Conservation (phyloP, 2,113 vertebrate species). For the Hippocampus mohnikei region DNA sequence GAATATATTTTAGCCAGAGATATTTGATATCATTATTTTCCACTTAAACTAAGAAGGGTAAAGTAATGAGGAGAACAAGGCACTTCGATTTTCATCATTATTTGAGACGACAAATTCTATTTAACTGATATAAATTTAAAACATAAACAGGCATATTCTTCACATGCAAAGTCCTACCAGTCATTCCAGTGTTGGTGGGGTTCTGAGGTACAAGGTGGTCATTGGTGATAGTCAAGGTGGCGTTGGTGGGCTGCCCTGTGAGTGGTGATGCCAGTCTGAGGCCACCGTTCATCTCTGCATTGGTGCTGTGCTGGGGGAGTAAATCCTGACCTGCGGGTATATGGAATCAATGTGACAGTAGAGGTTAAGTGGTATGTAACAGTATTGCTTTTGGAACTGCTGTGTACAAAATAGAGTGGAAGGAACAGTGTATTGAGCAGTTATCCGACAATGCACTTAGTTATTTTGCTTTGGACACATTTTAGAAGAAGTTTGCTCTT, state of each 20-base stretch:
- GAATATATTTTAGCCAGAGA: neutral
- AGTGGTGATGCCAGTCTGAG: constrained; percentile 75
- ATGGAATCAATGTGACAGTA: neutral
- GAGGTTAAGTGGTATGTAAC: neutral
- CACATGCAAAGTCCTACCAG: constrained; percentile 10
- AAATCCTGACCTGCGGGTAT: constrained; percentile 79
- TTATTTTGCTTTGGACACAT: neutral
- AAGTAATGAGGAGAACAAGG: neutral
- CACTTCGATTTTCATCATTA: neutral
- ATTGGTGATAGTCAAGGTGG: constrained; percentile 78
- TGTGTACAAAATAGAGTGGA: neutral
- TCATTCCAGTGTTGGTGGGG: constrained; percentile 59
- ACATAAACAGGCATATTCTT: neutral
- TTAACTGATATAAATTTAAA: neutral
- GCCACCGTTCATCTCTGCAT: constrained; percentile 73
- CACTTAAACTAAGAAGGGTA: constrained; percentile 33
- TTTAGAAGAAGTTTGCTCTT: neutral
- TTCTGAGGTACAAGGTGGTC: constrained; percentile 84
- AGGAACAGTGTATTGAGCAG: neutral
- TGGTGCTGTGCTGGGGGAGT: constrained; percentile 73
- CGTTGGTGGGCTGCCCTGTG: constrained; percentile 62
- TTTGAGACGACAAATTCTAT: neutral
- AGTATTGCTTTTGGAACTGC: neutral
- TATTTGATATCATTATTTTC: constrained; percentile 19
- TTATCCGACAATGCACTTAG: neutral